phyloP scores from a whole-genome alignment of 35 echinoderm and acorn worm species.

The Hemicentrotus pulcherrimus region DNA sequence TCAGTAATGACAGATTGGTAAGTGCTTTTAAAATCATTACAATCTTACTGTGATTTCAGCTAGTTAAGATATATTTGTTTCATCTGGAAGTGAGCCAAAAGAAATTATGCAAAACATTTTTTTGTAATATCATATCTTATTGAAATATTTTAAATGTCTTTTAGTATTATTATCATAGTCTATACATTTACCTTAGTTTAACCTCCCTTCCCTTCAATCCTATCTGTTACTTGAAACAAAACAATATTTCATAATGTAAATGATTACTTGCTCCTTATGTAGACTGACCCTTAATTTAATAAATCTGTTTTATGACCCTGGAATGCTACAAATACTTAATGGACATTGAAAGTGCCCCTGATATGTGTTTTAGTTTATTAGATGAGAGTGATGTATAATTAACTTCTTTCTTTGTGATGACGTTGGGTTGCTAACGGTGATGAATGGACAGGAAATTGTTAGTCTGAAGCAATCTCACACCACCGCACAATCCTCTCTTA shows the following conservation, averaged over 20 bases:
- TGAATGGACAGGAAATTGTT: neutral
- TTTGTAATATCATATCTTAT: no score
- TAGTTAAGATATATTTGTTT: no score
- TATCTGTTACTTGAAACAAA: neutral
- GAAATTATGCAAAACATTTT: no score
- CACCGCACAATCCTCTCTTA: no score
- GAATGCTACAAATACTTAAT: neutral
- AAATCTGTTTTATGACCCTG: neutral
- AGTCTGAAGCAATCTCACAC: neutral
- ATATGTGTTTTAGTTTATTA: neutral
- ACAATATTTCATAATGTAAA: neutral
- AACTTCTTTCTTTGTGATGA: neutral
- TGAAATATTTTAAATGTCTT: neutral
- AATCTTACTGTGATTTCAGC: no score
- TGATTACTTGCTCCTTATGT: neutral
- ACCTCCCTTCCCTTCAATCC: no score
- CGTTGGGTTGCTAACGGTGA: neutral
- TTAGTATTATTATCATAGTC: no score
- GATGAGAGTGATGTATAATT: neutral
- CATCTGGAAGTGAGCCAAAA: no score
- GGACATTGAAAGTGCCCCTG: neutral
- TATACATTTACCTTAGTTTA: no score
- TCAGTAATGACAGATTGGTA: slow-evolving; percentile 73
- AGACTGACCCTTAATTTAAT: neutral
- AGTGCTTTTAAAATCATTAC: neutral